These are phyloP conservation scores for Maniola hyperantus DNA, from an alignment of 2,888 invertebrate species.

Conservation along the genomic window DNA sequence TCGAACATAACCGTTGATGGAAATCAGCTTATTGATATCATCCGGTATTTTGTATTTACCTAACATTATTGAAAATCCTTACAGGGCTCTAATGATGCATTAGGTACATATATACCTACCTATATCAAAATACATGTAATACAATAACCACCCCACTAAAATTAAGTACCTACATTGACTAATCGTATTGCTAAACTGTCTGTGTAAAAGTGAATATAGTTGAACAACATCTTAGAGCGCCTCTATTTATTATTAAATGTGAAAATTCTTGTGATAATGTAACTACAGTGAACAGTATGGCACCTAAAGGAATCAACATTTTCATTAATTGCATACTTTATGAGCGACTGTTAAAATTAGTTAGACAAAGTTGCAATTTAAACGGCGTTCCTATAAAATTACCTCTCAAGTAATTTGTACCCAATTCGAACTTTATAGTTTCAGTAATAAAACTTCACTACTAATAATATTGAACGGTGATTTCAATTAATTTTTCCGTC, in stretches of 20 bases:
- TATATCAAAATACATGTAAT: background rate
- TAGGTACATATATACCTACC: background rate
- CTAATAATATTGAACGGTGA: constrained; percentile 43
- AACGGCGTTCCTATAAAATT: constrained; percentile 48
- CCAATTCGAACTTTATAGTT: constrained; percentile 61
- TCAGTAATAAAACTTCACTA: constrained; percentile 57
- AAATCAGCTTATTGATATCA: constrained; percentile 55
- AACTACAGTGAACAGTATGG: background rate
- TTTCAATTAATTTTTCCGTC: constrained; percentile 42
- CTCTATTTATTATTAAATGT: background rate
- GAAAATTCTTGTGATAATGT: background rate
- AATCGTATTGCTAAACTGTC: background rate
- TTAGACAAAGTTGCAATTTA: constrained; percentile 48
- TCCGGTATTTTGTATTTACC: constrained; percentile 2
- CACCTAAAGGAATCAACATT: background rate
- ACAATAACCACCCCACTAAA: background rate
- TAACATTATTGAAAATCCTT: background rate
- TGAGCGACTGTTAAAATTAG: constrained; percentile 16
- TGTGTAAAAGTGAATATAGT: background rate
- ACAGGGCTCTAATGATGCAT: background rate
- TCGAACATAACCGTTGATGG: constrained; percentile 63
- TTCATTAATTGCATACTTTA: background rate
- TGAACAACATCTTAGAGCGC: background rate
- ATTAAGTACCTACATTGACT: background rate
- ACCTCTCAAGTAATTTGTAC: constrained; percentile 60